Conservation (phyloP, 2,888 invertebrate species). For the Aricia artaxerxes region DNA sequence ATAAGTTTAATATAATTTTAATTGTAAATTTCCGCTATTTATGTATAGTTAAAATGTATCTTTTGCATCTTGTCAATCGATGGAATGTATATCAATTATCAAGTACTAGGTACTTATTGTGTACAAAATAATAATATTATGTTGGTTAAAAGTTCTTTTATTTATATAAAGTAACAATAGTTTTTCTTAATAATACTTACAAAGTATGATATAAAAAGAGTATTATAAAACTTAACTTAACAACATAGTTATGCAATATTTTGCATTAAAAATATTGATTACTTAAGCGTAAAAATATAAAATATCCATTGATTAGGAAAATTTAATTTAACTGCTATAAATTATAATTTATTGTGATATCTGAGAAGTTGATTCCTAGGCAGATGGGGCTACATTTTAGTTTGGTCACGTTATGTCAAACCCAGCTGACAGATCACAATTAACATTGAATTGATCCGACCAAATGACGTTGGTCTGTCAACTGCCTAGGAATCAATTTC, state of each 20-base stretch:
- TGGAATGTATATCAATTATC: slow-evolving; percentile 45
- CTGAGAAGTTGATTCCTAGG: too few relatives aligned
- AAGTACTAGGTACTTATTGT: slow-evolving; percentile 71
- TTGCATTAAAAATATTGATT: neutral
- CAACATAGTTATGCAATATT: neutral
- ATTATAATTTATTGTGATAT: too few relatives aligned
- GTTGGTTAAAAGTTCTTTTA: slow-evolving; percentile 59
- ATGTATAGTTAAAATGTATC: slow-evolving; percentile 35
- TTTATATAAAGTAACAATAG: slow-evolving; percentile 31
- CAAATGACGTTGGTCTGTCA: too few relatives aligned
- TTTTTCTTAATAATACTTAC: slow-evolving; percentile 19
- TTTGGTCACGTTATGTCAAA: too few relatives aligned
- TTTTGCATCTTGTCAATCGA: slow-evolving; percentile 58
- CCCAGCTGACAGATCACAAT: too few relatives aligned
- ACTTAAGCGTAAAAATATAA: neutral
- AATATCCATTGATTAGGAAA: neutral
- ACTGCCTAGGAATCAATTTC: too few relatives aligned
- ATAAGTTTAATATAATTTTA: slow-evolving; percentile 31
- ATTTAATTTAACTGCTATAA: too few relatives aligned
- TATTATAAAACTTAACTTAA: neutral
- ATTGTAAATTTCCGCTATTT: slow-evolving; percentile 29
- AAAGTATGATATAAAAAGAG: neutral
- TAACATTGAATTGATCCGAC: too few relatives aligned
- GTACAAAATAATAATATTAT: slow-evolving; percentile 76
- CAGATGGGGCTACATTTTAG: too few relatives aligned